phyloP scores from a whole-genome alignment of 1,140 invertebrate species.

The Heliconius hewitsoni region DNA sequence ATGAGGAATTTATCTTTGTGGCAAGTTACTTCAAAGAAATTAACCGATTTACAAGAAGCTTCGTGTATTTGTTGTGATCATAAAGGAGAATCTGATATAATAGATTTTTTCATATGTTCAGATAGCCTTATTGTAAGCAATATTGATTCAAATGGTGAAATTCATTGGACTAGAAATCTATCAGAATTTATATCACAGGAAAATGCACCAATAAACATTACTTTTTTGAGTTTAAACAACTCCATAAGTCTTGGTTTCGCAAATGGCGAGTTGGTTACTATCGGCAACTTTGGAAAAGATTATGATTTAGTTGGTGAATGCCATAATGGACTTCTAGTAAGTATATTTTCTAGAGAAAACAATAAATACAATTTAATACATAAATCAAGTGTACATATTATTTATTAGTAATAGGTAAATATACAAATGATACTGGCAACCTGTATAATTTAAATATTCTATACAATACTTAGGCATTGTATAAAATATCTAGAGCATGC shows the following conservation, averaged over 20 bases:
- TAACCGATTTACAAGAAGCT: slow-evolving; percentile 48
- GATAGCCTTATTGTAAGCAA: slow-evolving; percentile 65
- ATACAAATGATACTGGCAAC: too few species aligned
- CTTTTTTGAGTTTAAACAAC: slow-evolving; percentile 65
- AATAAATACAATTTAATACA: neutral
- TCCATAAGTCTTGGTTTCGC: slow-evolving; percentile 60
- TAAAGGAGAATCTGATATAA: slow-evolving; percentile 50
- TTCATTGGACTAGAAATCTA: slow-evolving; percentile 63
- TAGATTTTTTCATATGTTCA: slow-evolving; percentile 65
- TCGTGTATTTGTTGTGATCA: slow-evolving; percentile 57
- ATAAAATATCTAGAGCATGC: too few species aligned
- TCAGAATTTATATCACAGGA: slow-evolving; percentile 47
- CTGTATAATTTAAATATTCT: too few species aligned
- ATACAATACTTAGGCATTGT: too few species aligned
- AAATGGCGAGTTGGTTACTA: slow-evolving; percentile 67
- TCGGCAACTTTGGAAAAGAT: slow-evolving; percentile 50
- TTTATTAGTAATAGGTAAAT: neutral
- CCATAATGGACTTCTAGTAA: slow-evolving; percentile 69
- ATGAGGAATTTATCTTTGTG: slow-evolving; percentile 71
- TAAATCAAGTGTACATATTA: neutral
- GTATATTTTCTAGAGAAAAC: slow-evolving; percentile 29
- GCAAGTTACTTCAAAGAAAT: slow-evolving; percentile 51
- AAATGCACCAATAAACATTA: slow-evolving; percentile 61
- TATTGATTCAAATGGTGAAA: slow-evolving; percentile 53
- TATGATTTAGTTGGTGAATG: slow-evolving; percentile 62